Percentiles rank a stretch among this genome's conserved stretches.
phyloP scores from a whole-genome alignment of 2,888 invertebrate species.

The Acleris literana region DNA sequence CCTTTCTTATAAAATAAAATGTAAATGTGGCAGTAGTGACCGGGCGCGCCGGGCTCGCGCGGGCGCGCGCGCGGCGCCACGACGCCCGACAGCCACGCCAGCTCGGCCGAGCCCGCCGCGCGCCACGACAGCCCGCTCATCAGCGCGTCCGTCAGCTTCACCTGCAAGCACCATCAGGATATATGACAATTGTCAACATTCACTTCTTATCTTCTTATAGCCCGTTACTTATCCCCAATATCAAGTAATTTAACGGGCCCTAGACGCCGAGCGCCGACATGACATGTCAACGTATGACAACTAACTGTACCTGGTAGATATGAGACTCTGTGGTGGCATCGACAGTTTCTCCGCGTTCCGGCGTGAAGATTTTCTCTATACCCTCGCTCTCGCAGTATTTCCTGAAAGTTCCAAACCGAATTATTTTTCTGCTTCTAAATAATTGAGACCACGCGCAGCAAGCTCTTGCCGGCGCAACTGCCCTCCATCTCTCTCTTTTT shows the following conservation, averaged over 20 bases:
- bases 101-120: constrained; percentile 91
- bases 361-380: constrained; percentile 89
- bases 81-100: constrained; percentile 97
- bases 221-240: too few species aligned
- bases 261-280: too few species aligned
- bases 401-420: constrained; percentile 56
- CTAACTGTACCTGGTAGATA: constrained; percentile 99
- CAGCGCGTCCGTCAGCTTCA: constrained; percentile 94
- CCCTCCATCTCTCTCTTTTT: constrained; percentile 85
- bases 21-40: constrained; percentile 39
- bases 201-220: too few species aligned
- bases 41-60: constrained; percentile 76
- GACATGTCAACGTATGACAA: too few species aligned
- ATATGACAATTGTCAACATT: too few species aligned
- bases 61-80: constrained; percentile 84
- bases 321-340: constrained; percentile 99
- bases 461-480: constrained; percentile 92
- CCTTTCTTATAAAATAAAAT: too few species aligned
- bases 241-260: too few species aligned
- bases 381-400: constrained; percentile 86
- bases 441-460: constrained; percentile 85
- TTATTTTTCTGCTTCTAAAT: too few species aligned
- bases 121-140: constrained; percentile 94
- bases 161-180: constrained; percentile 75
- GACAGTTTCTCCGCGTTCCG: constrained; percentile 91